Base-by-base conservation (phyloP, 2,113 vertebrate genomes). In the Anseranas semipalmata region DNA sequence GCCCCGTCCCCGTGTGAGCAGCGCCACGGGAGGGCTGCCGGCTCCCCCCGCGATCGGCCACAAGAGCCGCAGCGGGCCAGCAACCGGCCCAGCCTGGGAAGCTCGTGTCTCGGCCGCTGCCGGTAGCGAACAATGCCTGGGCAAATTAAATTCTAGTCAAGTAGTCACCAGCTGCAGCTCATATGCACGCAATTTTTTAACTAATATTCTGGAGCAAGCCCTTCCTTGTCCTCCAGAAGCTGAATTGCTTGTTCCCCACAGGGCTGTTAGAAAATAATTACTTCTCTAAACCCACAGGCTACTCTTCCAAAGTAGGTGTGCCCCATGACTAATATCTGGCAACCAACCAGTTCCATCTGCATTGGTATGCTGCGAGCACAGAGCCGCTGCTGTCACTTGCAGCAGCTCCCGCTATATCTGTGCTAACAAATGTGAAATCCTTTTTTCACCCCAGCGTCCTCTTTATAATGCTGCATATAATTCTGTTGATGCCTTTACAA, bases 391-490 rank as follows among this genome's bases (percentile, higher is more conserved):
- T 41, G 68, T 45, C 41, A 12, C 35, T 43, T 24, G 15, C 13
- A 39, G 19, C 27, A 24, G 72, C 48, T 58, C 90, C 82, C 3
- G 12, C 6, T 16, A 16, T 21, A 53, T 7, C 82, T 1, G 2
- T 1, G 2, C 55, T 5, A 56, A 24, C 25, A 16, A 59, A 72
- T 0, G 8, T 3, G 14, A 68, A 39, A 66, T 7, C 84, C 78
- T 43, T 20, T 6, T 27, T 32, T 18, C 68, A 25, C 60, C 53
- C 35, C 65, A 1, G 4, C 5, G 39, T 2, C 70, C 82, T 21
- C 1, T 1, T 19, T 21, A 24, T 28, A 78, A 25, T 0, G 6
- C 58, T 3, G 19, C 2, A 3, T 15, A 1, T 2, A 6, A 13
- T 32, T 11, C 76, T 5, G 16, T 0, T 1, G 6, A 0, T 1